Evolutionary conservation across 2,888 invertebrate genomes (phyloP).

Genomic region (Pristionchus japonicus): DNA sequence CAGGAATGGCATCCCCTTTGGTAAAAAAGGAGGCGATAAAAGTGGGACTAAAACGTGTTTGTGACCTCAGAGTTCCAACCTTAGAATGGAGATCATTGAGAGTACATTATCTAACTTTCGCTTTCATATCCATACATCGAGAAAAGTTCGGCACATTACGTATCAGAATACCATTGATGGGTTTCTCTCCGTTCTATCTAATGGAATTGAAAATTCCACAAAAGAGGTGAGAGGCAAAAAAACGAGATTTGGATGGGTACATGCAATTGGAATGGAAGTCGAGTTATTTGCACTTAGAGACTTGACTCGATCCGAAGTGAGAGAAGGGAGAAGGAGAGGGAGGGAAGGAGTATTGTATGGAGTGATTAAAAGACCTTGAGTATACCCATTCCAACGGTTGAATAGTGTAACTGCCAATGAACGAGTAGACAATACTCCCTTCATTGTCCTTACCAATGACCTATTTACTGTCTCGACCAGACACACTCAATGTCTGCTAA

Average conservation of each 20-base stretch:
- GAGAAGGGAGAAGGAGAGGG: not conserved
- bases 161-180: not conserved
- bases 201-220: not conserved
- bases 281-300: slow-evolving; percentile 36
- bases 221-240: not conserved
- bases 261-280: slow-evolving; percentile 13
- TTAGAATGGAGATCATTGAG: not conserved
- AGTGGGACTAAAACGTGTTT: not conserved
- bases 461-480: not conserved
- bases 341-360: not conserved
- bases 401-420: not conserved
- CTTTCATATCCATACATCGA: too few species aligned
- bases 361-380: not conserved
- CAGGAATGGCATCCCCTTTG: not conserved
- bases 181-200: not conserved
- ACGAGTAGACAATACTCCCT: not conserved
- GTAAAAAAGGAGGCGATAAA: not conserved
- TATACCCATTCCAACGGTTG: not conserved
- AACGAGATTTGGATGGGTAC: slow-evolving; percentile 28
- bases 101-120: not conserved
- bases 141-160: too few species aligned
- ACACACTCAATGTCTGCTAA: too few species aligned
- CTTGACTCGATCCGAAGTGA: not conserved
- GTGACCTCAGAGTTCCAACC: not conserved
- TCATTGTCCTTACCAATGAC: not conserved